Evolutionary conservation across 1,140 invertebrate genomes (phyloP).

Genomic region (Galendromus occidentalis): DNA sequence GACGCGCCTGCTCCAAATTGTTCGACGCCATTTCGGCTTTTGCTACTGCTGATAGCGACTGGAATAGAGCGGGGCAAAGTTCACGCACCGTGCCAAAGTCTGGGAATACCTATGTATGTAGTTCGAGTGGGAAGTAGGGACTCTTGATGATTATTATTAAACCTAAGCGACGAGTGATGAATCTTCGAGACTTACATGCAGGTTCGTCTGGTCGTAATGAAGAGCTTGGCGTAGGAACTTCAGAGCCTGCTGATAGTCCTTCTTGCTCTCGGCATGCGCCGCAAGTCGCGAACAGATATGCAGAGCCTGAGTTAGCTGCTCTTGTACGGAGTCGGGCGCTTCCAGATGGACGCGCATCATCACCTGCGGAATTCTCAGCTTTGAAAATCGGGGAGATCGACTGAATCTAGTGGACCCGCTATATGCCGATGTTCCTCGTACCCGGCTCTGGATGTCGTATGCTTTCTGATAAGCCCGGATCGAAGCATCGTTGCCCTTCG

Average conservation of each 20-base stretch:
- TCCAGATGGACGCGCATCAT: slow-evolving; percentile 6
- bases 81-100: too few species aligned
- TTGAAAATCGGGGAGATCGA: too few species aligned
- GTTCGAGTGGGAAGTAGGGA: too few species aligned
- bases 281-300: slow-evolving; percentile 45
- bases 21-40: slow-evolving; percentile 61
- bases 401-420: too few species aligned
- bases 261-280: slow-evolving; percentile 37
- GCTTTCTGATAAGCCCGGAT: slow-evolving; percentile 22
- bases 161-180: too few species aligned
- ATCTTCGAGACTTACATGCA: slow-evolving; percentile 33
- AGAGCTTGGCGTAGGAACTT: slow-evolving; percentile 63
- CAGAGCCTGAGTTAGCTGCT: background rate
- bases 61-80: too few species aligned
- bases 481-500: slow-evolving; percentile 23
- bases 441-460: slow-evolving; percentile 27
- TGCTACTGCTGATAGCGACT: slow-evolving; percentile 41
- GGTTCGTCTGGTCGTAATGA: slow-evolving; percentile 51
- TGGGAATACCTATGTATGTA: too few species aligned
- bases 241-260: slow-evolving; percentile 50
- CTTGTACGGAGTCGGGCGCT: background rate
- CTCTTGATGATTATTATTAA: too few species aligned
- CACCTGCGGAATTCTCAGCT: background rate
- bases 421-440: slow-evolving; percentile 19
- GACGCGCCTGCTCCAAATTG: slow-evolving; percentile 30